Evolutionary conservation across 1,140 invertebrate genomes (phyloP).

Genomic region (Pseudomyrmex pallidus): DNA sequence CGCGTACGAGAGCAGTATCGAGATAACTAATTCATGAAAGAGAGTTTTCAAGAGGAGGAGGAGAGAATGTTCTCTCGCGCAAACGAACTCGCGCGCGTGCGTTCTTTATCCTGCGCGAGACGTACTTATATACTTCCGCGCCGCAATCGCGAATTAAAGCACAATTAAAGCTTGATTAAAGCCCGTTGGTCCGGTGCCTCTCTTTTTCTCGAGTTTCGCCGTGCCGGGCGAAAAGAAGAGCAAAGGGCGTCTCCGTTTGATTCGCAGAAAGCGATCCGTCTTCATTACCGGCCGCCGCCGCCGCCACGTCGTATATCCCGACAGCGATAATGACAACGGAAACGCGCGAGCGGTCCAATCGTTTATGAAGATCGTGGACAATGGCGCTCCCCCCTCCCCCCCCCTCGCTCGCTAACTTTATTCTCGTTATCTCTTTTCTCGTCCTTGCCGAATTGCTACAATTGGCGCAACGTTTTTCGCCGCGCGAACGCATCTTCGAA

Average conservation of each 20-base stretch:
- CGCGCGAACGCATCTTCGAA: too few relatives aligned
- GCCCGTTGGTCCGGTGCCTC: constrained; percentile 3
- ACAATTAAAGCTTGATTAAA: constrained; percentile 65
- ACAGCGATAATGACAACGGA: constrained; percentile 57
- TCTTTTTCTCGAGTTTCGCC: constrained; percentile 23
- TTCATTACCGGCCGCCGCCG: constrained; percentile 74
- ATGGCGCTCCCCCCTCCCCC: constrained; percentile 14
- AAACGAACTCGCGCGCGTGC: background rate
- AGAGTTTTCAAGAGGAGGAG: background rate
- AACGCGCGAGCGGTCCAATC: constrained; percentile 50
- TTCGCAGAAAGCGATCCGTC: constrained; percentile 73
- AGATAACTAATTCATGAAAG: background rate
- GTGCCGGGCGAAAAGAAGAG: constrained; percentile 40
- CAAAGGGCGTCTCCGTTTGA: constrained; percentile 59
- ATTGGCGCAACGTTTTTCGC: background rate
- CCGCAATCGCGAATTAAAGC: constrained; percentile 70
- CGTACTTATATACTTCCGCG: too few relatives aligned
- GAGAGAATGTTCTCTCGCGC: too few relatives aligned
- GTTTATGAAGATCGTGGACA: constrained; percentile 58
- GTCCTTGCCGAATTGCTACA: constrained; percentile 43
- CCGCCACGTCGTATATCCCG: constrained; percentile 41
- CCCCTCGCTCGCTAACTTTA: constrained; percentile 32
- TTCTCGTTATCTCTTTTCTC: constrained; percentile 36
- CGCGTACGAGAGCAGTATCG: background rate
- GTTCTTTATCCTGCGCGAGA: constrained; percentile 18